A percentile compares a stretch with the other conserved stretches of the same genome.
Conservation (phyloP, 2,888 invertebrate species). For the Oxyscelio sp. region DNA sequence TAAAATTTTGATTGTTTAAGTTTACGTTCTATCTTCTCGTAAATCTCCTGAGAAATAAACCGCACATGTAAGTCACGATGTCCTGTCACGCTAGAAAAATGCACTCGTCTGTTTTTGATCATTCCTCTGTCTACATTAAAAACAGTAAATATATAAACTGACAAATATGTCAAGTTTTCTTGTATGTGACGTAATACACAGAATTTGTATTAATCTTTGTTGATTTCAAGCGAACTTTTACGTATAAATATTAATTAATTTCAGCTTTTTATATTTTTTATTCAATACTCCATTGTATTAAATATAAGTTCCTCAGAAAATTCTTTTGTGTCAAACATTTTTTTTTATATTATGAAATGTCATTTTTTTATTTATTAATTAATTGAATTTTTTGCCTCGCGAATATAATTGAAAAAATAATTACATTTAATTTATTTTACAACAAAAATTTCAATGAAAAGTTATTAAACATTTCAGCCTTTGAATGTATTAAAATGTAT, state of each 20-base stretch:
- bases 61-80: constrained; percentile 42
- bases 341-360: no score
- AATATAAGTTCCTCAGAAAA: neutral
- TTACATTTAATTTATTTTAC: no score
- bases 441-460: no score
- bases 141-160: constrained; percentile 53
- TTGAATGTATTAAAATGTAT: no score
- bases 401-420: neutral
- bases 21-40: constrained; percentile 35
- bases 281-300: neutral
- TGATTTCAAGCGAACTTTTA: constrained; percentile 5
- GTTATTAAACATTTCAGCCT: no score
- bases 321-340: neutral
- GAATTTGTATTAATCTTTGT: constrained; percentile 21
- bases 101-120: constrained; percentile 56
- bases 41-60: constrained; percentile 66
- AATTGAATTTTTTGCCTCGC: neutral
- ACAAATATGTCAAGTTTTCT: constrained; percentile 46
- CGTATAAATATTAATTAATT: neutral
- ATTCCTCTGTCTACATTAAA: constrained; percentile 55
- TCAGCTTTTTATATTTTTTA: neutral
- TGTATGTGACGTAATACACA: neutral
- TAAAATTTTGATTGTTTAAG: constrained; percentile 49
- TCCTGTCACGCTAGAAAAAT: constrained; percentile 56
- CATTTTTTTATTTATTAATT: no score